phyloP scores from a whole-genome alignment of 2,888 invertebrate genomes.

The Clusia tigrina region DNA sequence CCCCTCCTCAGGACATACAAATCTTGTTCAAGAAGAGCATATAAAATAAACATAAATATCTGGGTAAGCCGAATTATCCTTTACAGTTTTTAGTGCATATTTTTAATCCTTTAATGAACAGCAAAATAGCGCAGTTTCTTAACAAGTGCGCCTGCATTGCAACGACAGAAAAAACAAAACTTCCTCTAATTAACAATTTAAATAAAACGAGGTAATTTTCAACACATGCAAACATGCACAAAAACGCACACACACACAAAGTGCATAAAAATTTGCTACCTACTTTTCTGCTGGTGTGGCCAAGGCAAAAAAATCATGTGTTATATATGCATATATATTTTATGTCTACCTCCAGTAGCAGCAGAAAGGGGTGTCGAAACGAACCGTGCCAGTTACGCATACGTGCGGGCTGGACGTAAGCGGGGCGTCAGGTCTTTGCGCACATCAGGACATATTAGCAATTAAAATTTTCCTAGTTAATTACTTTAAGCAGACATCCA shows the following conservation, averaged over 20 bases:
- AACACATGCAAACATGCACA: conserved; percentile 24
- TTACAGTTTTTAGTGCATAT: too few relatives aligned
- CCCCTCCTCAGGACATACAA: too few relatives aligned
- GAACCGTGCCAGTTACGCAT: neutral
- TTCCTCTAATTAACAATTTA: conserved; percentile 44
- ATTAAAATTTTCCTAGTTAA: conserved; percentile 65
- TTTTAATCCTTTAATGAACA: too few relatives aligned
- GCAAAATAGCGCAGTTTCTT: too few relatives aligned
- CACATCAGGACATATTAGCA: conserved; percentile 61
- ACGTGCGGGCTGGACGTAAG: neutral
- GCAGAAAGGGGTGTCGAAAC: conserved; percentile 2
- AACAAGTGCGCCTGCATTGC: too few relatives aligned
- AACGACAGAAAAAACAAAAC: conserved; percentile 13
- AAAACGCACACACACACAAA: neutral
- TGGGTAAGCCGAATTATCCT: too few relatives aligned
- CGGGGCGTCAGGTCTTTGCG: conserved; percentile 17
- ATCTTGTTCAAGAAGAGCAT: too few relatives aligned
- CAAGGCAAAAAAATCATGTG: too few relatives aligned
- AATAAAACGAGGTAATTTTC: conserved; percentile 43
- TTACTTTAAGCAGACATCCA: conserved; percentile 57
- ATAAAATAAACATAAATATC: too few relatives aligned
- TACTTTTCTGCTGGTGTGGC: too few relatives aligned
- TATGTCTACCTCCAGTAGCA: neutral
- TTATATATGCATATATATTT: too few relatives aligned
- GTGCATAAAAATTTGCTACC: neutral